Evolutionary conservation across 2,888 invertebrate species (phyloP).

Genomic region (Ophion costatus): DNA sequence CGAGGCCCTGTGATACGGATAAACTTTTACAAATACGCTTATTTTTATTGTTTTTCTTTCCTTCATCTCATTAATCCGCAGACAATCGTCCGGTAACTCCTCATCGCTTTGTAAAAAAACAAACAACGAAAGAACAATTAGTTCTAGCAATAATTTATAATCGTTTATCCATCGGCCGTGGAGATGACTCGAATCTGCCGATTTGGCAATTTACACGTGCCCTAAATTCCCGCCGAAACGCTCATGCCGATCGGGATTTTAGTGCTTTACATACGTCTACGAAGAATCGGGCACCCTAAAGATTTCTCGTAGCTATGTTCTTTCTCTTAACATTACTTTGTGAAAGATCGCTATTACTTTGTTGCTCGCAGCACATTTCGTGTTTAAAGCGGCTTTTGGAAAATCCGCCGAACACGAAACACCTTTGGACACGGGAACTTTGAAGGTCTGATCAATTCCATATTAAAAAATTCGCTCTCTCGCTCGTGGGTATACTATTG

Average conservation of each 20-base stretch:
- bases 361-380: no score
- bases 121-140: conserved; percentile 38
- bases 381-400: background rate
- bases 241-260: background rate
- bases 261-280: background rate
- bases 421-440: background rate
- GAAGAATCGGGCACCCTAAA: background rate
- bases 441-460: background rate
- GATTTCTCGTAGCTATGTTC: background rate
- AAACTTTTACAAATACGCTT: conserved; percentile 66
- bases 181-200: background rate
- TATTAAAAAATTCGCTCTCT: background rate
- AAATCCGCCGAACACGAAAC: background rate
- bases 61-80: conserved; percentile 48
- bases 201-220: conserved; percentile 8
- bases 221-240: background rate
- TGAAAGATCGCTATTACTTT: conserved; percentile 7
- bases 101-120: conserved; percentile 47
- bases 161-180: conserved; percentile 13
- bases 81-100: conserved; percentile 64
- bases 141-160: conserved; percentile 34
- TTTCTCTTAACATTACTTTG: background rate
- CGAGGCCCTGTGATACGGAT: conserved; percentile 58
- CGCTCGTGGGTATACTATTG: background rate
- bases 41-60: conserved; percentile 20